These are phyloP conservation scores for Spea multiplicata DNA, from an alignment of 2,113 vertebrate species.

Conservation along the genomic window DNA sequence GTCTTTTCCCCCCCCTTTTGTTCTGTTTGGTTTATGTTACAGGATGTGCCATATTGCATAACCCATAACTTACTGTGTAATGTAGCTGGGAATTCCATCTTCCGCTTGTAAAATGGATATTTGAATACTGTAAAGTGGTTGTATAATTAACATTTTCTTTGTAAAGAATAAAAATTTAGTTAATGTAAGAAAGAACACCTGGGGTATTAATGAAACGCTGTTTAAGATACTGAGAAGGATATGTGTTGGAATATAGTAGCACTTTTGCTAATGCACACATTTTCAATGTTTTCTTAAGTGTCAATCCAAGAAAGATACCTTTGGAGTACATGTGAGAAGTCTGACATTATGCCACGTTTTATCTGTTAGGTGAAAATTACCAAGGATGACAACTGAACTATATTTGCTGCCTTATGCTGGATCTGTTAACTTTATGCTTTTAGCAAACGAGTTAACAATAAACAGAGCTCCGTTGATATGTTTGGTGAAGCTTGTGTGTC, in stretches of 20 bases:
- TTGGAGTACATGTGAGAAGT: background rate
- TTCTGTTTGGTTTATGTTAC: slow-evolving; percentile 68
- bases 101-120: slow-evolving; percentile 63
- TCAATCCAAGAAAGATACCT: background rate
- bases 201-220: background rate
- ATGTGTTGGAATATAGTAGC: background rate
- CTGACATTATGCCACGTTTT: no score
- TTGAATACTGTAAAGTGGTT: slow-evolving; percentile 64
- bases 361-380: background rate
- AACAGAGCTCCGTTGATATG: slow-evolving; percentile 33
- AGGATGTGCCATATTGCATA: slow-evolving; percentile 75
- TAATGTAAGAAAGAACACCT: slow-evolving; percentile 30
- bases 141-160: slow-evolving; percentile 66
- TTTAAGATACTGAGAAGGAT: background rate
- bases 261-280: background rate
- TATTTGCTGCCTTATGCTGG: slow-evolving; percentile 35
- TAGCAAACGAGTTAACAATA: slow-evolving; percentile 41
- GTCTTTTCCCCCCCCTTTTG: slow-evolving; percentile 54
- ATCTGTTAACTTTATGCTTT: slow-evolving; percentile 34
- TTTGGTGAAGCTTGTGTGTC: background rate
- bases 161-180: slow-evolving; percentile 65
- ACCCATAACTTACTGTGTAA: slow-evolving; percentile 60
- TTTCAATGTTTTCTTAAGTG: background rate
- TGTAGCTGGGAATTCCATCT: slow-evolving; percentile 67
- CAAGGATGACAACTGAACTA: slow-evolving; percentile 8